Base-by-base conservation (phyloP, 1,140 invertebrate genomes). In the Drosophila lacertosa region DNA sequence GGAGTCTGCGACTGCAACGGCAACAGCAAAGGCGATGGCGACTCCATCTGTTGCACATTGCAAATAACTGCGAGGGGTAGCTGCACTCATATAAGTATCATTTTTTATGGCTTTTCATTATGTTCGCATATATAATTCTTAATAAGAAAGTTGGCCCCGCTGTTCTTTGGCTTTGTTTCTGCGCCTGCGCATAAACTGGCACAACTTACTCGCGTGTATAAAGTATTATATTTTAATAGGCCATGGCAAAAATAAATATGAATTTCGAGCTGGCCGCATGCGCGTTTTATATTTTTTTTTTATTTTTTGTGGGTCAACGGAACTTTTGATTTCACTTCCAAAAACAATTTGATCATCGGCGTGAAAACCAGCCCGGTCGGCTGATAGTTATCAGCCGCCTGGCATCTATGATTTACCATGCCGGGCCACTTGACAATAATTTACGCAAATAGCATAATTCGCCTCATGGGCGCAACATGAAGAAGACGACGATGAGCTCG, bases 41-140 rank as follows among this genome's bases (percentile, higher is more conserved):
- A 55, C 45, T 32, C 16, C 48, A 42, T 20, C 51, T 45, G 47
- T 57, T 44, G 42, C 51, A 64, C 26, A 44, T 51, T 66, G 70
- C 63, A 59, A 55, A 45, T 47, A 26, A 45, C 24, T 47, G 33
- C 24, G 35, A 74, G 55, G 74, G 77, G 63, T 60, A 51, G 58
- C 32, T 39, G 40, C 42, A 40, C 42, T 64, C 70, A 71, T 75
- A 80, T 77, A 77, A 81, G 82, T 84, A 84, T 81, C 73, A 88
- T 81, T 86, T 86, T 86, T 86, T 86, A 86, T 86, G 77, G 65
- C 74, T 82, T 86, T 86, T 82, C 82, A 88, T 83, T 83, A 83
- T 57, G 74, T 54, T 58, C 57, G 66, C 80, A 83, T 76, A 82
- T 86, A 82, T 81, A 80, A 81, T 88, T 81, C 82, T 82, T 71